A percentile compares a stretch with the other conserved stretches of the same genome.
Conservation (phyloP, 2,888 invertebrate genomes). For the Cancer borealis region DNA sequence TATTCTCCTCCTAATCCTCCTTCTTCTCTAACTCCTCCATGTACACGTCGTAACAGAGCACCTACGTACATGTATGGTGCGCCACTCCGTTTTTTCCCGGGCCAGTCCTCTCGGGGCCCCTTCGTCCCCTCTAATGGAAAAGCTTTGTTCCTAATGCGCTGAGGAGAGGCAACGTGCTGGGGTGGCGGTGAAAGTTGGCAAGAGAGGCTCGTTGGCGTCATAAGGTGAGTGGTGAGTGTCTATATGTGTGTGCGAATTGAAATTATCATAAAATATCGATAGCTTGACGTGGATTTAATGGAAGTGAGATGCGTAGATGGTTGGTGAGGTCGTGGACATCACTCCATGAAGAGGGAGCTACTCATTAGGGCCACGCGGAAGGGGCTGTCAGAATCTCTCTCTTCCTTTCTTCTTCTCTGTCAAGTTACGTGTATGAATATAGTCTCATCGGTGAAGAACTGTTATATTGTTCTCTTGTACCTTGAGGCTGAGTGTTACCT, state of each 20-base stretch:
- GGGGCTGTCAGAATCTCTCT: background rate
- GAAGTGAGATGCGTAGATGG: background rate
- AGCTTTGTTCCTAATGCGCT: conserved; percentile 38
- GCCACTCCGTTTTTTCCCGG: background rate
- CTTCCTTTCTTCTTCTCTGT: background rate
- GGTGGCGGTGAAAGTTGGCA: conserved; percentile 28
- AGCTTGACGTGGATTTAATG: conserved; percentile 24
- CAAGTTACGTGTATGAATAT: background rate
- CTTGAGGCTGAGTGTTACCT: background rate
- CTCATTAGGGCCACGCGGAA: background rate
- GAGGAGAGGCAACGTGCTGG: background rate
- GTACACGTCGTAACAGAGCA: background rate
- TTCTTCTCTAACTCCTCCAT: background rate
- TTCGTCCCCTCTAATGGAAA: conserved; percentile 23
- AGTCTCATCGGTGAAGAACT: background rate
- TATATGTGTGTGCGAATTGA: background rate
- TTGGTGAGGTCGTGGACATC: background rate
- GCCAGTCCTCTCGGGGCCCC: background rate
- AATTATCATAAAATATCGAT: conserved; percentile 18
- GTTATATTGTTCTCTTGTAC: background rate
- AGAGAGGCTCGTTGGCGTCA: background rate
- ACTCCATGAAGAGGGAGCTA: background rate
- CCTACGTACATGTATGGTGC: background rate
- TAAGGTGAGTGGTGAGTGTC: background rate
- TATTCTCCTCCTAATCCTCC: background rate